Percentiles rank a stretch among this genome's conserved stretches.
Conservation (phyloP, 2,888 invertebrate species). For the Pasiphila rectangulata region DNA sequence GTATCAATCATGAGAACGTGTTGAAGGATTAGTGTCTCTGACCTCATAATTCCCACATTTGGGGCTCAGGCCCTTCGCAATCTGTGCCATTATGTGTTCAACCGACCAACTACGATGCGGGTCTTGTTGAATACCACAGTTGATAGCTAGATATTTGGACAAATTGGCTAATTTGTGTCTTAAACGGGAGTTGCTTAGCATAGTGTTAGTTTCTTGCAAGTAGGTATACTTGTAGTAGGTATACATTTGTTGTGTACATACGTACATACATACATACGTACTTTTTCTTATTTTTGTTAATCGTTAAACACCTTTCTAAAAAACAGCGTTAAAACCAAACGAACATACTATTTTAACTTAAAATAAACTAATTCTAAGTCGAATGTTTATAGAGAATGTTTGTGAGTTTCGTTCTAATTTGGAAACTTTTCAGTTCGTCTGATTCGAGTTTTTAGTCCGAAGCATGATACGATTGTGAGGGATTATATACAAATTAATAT, state of each 20-base stretch:
- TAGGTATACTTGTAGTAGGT: too few relatives aligned
- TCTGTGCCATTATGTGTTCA: constrained; percentile 3
- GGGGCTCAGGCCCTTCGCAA: constrained; percentile 13
- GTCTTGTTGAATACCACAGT: constrained; percentile 2
- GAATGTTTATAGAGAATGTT: constrained; percentile 11
- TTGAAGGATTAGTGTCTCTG: constrained; percentile 16
- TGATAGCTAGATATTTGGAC: not conserved
- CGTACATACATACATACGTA: too few relatives aligned
- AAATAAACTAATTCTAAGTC: constrained; percentile 36
- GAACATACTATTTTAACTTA: constrained; percentile 24
- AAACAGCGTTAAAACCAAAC: constrained; percentile 11
- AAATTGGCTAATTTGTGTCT: too few relatives aligned
- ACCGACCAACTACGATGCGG: constrained; percentile 8
- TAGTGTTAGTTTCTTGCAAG: too few relatives aligned
- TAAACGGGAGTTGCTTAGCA: too few relatives aligned
- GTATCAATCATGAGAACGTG: constrained; percentile 9
- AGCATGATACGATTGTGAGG: constrained; percentile 12
- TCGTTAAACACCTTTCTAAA: too few relatives aligned
- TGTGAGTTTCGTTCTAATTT: constrained; percentile 22
- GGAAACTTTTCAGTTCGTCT: constrained; percentile 15
- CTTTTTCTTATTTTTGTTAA: too few relatives aligned
- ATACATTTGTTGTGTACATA: too few relatives aligned
- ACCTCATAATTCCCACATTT: constrained; percentile 18
- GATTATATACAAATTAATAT: constrained; percentile 24
- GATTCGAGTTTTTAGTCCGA: constrained; percentile 20